These are phyloP conservation scores for Chalcosyrphus nemorum DNA, from an alignment of 2,888 invertebrate species.

Conservation along the genomic window DNA sequence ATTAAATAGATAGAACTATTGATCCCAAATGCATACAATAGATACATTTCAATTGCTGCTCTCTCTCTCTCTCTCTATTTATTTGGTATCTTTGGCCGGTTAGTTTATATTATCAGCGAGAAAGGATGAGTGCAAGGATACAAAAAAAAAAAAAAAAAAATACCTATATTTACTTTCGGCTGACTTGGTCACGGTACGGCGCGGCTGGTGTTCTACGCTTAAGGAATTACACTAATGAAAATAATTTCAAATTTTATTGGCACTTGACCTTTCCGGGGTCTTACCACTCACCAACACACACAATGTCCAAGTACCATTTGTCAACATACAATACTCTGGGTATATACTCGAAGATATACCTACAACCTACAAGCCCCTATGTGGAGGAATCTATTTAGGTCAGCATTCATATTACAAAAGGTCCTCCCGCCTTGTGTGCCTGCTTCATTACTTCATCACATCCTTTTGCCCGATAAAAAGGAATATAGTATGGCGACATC, in stretches of 20 bases:
- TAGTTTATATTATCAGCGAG: not conserved
- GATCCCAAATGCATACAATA: slow-evolving; percentile 5
- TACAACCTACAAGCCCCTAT: not conserved
- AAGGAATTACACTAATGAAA: slow-evolving; percentile 18
- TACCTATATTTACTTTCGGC: slow-evolving; percentile 8
- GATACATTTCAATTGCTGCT: slow-evolving; percentile 3
- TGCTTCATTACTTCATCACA: slow-evolving; percentile 37
- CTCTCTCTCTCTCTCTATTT: too few relatives aligned
- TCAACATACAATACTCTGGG: slow-evolving; percentile 6
- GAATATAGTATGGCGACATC: not conserved
- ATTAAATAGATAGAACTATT: slow-evolving; percentile 19
- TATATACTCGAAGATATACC: not conserved
- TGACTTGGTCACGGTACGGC: slow-evolving; percentile 18
- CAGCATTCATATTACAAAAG: slow-evolving; percentile 13
- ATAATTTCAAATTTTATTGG: slow-evolving; percentile 43
- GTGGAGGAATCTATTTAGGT: slow-evolving; percentile 18
- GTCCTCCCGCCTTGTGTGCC: not conserved
- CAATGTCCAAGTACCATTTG: slow-evolving; percentile 15
- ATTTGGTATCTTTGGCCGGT: not conserved
- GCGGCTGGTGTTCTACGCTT: too few relatives aligned
- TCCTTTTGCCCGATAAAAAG: slow-evolving; percentile 19
- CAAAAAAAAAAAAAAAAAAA: not conserved
- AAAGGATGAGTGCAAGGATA: not conserved
- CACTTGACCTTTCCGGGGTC: slow-evolving; percentile 37
- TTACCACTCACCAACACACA: not conserved